Conservation (phyloP, 2,113 vertebrate genomes). For the Holacanthus passer region DNA sequence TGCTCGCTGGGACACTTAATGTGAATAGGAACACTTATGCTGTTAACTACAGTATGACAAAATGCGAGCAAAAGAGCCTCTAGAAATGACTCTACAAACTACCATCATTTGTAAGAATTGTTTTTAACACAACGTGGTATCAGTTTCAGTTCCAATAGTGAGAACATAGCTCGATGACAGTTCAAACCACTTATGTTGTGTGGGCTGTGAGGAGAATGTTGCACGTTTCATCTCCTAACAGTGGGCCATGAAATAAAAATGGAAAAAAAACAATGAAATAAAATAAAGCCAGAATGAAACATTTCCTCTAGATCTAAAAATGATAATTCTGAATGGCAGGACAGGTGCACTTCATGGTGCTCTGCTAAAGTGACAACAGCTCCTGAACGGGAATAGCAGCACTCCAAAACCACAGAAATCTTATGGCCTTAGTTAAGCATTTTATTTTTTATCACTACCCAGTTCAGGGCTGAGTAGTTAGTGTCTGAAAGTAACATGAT, state of each 20-base stretch:
- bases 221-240: background rate
- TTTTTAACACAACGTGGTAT: background rate
- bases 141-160: too few relatives aligned
- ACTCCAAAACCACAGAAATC: background rate
- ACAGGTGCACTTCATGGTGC: background rate
- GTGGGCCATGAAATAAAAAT: background rate
- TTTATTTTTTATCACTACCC: background rate
- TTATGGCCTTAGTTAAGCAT: background rate
- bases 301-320: background rate
- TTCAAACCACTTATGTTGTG: background rate
- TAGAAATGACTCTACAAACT: background rate
- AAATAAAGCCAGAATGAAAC: background rate
- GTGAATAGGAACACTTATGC: background rate
- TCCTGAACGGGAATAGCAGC: background rate
- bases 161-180: background rate
- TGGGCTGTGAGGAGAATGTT: background rate
- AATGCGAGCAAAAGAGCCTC: too few relatives aligned
- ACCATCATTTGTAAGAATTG: background rate
- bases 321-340: background rate
- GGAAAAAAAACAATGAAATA: background rate
- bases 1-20: background rate
- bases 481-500: background rate
- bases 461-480: too few relatives aligned
- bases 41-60: background rate
- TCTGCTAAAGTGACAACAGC: background rate